phyloP scores from a whole-genome alignment of 2,888 invertebrate genomes.

The Colletes collaris region DNA sequence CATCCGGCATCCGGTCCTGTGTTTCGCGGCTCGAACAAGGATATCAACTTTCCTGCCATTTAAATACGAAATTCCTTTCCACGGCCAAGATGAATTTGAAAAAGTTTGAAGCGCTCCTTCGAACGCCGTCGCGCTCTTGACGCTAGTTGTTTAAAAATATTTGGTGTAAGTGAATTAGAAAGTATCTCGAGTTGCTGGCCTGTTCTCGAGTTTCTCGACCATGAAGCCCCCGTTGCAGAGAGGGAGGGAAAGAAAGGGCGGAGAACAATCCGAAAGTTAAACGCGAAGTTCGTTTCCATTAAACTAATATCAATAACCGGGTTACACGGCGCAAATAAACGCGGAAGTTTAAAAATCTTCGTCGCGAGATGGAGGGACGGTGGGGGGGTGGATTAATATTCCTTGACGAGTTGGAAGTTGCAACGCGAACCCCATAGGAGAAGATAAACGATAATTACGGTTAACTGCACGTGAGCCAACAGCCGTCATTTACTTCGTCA shows the following conservation, averaged over 20 bases:
- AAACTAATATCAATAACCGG: constrained; percentile 50
- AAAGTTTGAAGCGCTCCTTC: no score
- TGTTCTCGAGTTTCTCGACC: constrained; percentile 23
- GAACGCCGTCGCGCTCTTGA: background rate
- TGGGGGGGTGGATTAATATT: constrained; percentile 29
- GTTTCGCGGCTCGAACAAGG: no score
- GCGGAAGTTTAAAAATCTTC: constrained; percentile 43
- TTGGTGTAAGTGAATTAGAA: constrained; percentile 35
- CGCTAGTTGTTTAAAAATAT: constrained; percentile 22
- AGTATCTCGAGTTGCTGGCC: constrained; percentile 28
- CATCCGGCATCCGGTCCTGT: no score
- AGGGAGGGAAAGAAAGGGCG: background rate
- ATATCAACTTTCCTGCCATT: no score
- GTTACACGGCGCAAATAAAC: constrained; percentile 44
- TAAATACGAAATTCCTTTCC: no score
- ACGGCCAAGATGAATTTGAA: no score
- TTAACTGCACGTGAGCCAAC: constrained; percentile 36
- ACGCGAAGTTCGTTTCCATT: constrained; percentile 43
- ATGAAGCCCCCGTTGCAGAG: constrained; percentile 8
- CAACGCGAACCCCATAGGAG: constrained; percentile 23
- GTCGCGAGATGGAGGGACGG: background rate
- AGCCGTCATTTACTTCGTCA: constrained; percentile 41
- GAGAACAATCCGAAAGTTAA: constrained; percentile 43
- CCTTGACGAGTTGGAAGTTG: constrained; percentile 43
- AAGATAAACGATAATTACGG: constrained; percentile 54